phyloP scores from a whole-genome alignment of 2,888 invertebrate species.

The Strigamia crassipes region DNA sequence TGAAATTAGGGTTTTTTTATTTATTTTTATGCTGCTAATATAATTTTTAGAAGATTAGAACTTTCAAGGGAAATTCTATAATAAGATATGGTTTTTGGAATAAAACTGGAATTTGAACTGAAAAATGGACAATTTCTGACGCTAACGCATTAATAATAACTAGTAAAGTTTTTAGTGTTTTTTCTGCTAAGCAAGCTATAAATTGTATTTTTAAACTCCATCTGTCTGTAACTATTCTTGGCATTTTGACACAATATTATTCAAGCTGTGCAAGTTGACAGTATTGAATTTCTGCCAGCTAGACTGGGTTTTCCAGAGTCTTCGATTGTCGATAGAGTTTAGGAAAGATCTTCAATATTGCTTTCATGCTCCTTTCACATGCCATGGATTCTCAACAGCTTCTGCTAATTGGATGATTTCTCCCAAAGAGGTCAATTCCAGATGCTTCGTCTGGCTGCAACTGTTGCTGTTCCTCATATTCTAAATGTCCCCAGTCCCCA shows the following conservation, averaged over 20 bases:
- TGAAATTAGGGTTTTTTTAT: too few species aligned
- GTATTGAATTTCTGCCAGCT: neutral
- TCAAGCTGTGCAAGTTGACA: neutral
- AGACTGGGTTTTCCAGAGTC: neutral
- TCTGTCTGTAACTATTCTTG: neutral
- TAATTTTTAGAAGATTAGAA: too few species aligned
- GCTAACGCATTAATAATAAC: too few species aligned
- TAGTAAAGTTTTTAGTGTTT: too few species aligned
- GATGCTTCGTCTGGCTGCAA: neutral
- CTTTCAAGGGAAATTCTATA: too few species aligned
- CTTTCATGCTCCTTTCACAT: constrained; percentile 5
- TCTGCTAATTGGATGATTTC: neutral
- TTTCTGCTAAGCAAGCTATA: too few species aligned
- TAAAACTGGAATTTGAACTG: too few species aligned
- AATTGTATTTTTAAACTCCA: neutral
- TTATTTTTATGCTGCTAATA: too few species aligned
- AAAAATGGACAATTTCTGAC: too few species aligned
- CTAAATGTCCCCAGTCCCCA: neutral
- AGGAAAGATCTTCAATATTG: constrained; percentile 10
- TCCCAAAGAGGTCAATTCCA: neutral
- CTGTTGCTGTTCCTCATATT: neutral
- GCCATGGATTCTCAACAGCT: constrained; percentile 7
- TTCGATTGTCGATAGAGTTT: constrained; percentile 7
- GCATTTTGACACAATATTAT: constrained; percentile 2
- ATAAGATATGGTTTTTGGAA: too few species aligned